phyloP scores from a whole-genome alignment of 2,797 vertebrate genomes.

The Bradypodion pumilum region DNA sequence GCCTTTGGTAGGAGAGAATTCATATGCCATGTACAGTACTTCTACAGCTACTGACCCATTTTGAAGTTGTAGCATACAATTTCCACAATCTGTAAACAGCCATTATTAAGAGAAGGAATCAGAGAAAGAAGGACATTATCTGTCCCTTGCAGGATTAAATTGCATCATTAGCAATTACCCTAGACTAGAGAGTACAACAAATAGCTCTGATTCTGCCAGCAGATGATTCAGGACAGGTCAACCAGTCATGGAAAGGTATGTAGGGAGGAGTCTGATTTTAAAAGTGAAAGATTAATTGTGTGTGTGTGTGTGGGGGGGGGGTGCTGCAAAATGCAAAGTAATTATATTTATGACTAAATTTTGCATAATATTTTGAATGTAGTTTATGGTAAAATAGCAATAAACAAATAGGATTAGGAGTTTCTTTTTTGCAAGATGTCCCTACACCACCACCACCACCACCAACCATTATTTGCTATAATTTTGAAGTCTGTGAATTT shows the following conservation, averaged over 20 bases:
- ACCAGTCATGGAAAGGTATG: not conserved
- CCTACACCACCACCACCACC: too few species aligned
- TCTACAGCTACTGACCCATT: not conserved
- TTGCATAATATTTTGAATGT: not conserved
- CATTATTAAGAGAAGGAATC: not conserved
- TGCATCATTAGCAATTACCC: not conserved
- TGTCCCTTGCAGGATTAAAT: not conserved
- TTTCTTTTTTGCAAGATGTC: not conserved
- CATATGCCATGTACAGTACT: not conserved
- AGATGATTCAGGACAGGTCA: not conserved
- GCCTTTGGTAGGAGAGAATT: not conserved
- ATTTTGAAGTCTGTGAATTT: not conserved
- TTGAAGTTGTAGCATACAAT: not conserved
- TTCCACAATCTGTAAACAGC: not conserved
- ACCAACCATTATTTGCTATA: not conserved
- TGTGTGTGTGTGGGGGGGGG: too few species aligned
- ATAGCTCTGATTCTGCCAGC: not conserved
- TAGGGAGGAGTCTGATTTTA: not conserved
- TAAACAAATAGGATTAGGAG: not conserved
- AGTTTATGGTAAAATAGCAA: not conserved
- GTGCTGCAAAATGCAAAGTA: not conserved
- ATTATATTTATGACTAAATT: not conserved
- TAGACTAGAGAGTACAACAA: not conserved
- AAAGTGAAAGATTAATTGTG: slow-evolving; percentile 1
- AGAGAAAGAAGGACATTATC: not conserved